Conservation (phyloP, 2,888 invertebrate genomes). For the Disparrhopalites patrizii region DNA sequence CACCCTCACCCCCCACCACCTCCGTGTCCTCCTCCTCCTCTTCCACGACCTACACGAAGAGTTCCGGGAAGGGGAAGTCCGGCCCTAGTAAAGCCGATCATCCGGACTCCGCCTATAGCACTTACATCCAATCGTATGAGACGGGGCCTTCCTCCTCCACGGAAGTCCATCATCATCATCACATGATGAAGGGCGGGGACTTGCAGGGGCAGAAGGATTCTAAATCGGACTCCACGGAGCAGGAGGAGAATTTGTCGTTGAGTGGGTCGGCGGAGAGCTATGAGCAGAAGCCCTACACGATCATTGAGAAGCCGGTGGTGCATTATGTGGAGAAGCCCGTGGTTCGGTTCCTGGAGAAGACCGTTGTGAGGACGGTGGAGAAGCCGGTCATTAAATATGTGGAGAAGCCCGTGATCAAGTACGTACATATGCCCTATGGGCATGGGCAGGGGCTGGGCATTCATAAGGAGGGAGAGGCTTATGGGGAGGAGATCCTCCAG, state of each 20-base stretch:
- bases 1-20: neutral
- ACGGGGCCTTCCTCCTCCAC: neutral
- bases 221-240: neutral
- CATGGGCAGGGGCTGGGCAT: neutral
- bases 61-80: neutral
- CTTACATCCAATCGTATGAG: neutral
- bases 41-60: neutral
- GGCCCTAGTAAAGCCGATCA: neutral
- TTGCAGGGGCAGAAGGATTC: neutral
- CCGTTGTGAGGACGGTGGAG: slow-evolving; percentile 18
- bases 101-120: neutral
- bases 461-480: slow-evolving; percentile 13
- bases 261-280: neutral
- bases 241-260: neutral
- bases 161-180: too few species aligned
- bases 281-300: slow-evolving; percentile 19
- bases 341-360: slow-evolving; percentile 21
- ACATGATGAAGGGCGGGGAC: too few species aligned
- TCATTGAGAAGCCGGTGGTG: slow-evolving; percentile 25
- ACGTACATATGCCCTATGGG: neutral
- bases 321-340: slow-evolving; percentile 26
- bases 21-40: neutral
- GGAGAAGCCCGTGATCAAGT: slow-evolving; percentile 22
- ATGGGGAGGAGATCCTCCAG: neutral
- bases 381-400: slow-evolving; percentile 28